Evolutionary conservation across 2,113 vertebrate genomes (phyloP).

Genomic region (Coryphaenoides rupestris): DNA sequence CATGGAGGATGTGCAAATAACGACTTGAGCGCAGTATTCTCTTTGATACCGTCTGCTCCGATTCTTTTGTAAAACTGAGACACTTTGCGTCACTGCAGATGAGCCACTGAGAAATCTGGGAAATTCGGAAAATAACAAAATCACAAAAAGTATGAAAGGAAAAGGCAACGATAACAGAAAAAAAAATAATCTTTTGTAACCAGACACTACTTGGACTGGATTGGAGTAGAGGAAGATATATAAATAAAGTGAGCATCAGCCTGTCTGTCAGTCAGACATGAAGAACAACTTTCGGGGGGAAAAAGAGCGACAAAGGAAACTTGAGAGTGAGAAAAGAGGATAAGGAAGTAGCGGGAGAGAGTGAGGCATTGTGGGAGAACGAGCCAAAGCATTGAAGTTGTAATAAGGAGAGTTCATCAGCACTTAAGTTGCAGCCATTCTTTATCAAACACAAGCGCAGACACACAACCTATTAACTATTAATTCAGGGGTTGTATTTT

Average conservation of each 20-base stretch:
- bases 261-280: neutral
- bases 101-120: slow-evolving; percentile 38
- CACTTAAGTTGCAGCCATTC: slow-evolving; percentile 61
- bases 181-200: neutral
- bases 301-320: slow-evolving; percentile 6
- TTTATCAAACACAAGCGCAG: slow-evolving; percentile 65
- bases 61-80: slow-evolving; percentile 16
- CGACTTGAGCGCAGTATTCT: slow-evolving; percentile 60
- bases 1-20: slow-evolving; percentile 57
- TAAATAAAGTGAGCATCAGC: no score
- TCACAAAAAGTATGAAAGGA: neutral
- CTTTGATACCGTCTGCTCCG: slow-evolving; percentile 64
- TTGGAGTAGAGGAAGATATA: neutral
- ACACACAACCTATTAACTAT: slow-evolving; percentile 68
- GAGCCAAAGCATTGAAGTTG: slow-evolving; percentile 47
- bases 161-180: neutral
- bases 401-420: slow-evolving; percentile 68
- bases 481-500: slow-evolving; percentile 47
- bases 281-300: slow-evolving; percentile 9
- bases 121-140: slow-evolving; percentile 11
- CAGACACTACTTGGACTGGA: neutral
- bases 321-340: slow-evolving; percentile 11
- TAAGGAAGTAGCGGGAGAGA: slow-evolving; percentile 3
- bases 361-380: slow-evolving; percentile 62
- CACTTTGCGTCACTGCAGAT: slow-evolving; percentile 46